phyloP scores from a whole-genome alignment of 1,140 invertebrate genomes.

The Bacillus rossius region DNA sequence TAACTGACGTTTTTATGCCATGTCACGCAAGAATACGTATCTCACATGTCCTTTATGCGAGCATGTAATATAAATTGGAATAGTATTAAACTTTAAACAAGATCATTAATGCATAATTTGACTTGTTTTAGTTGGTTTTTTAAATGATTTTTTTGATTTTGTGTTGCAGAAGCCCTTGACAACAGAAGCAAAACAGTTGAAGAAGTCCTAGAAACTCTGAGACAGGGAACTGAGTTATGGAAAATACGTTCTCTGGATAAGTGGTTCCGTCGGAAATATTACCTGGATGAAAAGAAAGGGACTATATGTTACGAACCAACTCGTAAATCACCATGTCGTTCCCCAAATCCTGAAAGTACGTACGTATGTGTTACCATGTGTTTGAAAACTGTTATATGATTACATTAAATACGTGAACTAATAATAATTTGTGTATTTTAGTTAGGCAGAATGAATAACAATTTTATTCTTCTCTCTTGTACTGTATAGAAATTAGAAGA shows the following conservation, averaged over 20 bases:
- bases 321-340: conserved; percentile 30
- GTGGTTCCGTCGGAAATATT: conserved; percentile 36
- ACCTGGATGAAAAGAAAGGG: conserved; percentile 31
- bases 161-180: conserved; percentile 13
- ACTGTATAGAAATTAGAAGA: too few species aligned
- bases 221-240: conserved; percentile 34
- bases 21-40: too few species aligned
- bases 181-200: conserved; percentile 18
- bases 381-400: not conserved
- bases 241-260: conserved; percentile 34
- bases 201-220: conserved; percentile 29
- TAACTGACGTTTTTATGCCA: too few species aligned
- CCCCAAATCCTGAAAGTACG: conserved; percentile 24
- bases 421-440: not conserved
- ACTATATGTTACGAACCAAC: conserved; percentile 34
- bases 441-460: not conserved
- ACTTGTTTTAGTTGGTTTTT: too few species aligned
- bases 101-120: too few species aligned
- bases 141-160: conserved; percentile 1
- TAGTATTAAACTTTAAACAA: too few species aligned
- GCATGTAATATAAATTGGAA: too few species aligned
- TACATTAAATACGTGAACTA: not conserved
- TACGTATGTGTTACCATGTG: conserved; percentile 11
- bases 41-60: too few species aligned
- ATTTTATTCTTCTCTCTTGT: too few species aligned